A percentile compares a stretch with the other conserved stretches of the same genome.
Evolutionary conservation across 2,113 vertebrate species (phyloP).

Genomic region (Corythornis cristatus): DNA sequence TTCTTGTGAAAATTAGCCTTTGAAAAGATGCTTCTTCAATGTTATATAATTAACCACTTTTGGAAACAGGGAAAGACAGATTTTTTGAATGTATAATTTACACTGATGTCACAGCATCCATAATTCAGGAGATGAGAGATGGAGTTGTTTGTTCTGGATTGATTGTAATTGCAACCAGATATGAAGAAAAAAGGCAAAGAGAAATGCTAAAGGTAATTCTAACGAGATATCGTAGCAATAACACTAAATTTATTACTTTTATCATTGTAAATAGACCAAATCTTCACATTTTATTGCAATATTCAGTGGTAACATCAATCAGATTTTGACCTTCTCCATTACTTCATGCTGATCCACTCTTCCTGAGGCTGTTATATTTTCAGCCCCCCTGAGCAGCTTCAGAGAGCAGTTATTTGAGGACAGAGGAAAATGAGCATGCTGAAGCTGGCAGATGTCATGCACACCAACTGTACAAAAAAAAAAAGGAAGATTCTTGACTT

Average conservation of each 20-base stretch:
- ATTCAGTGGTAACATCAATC: neutral
- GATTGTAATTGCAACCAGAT: conserved; percentile 28
- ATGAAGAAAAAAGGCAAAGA: neutral
- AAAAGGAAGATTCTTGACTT: neutral
- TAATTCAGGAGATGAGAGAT: neutral
- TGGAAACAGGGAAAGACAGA: neutral
- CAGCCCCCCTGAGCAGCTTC: neutral
- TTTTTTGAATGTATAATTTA: conserved; percentile 24
- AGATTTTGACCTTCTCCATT: conserved; percentile 28
- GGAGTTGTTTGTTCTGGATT: neutral
- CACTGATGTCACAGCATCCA: conserved; percentile 7
- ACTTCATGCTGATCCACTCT: neutral
- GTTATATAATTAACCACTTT: neutral
- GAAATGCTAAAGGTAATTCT: neutral
- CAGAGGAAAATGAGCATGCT: neutral
- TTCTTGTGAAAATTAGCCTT: neutral
- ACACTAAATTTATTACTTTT: neutral
- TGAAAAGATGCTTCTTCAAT: neutral
- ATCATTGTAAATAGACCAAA: neutral
- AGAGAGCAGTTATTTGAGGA: neutral
- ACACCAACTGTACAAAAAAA: neutral
- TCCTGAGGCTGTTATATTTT: neutral
- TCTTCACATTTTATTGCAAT: neutral
- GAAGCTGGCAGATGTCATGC: neutral
- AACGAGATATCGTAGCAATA: neutral